These are phyloP conservation scores for Aphrocallistes beatrix DNA, from an alignment of 37 sponge, comb jelly and placozoan species.

Conservation along the genomic window DNA sequence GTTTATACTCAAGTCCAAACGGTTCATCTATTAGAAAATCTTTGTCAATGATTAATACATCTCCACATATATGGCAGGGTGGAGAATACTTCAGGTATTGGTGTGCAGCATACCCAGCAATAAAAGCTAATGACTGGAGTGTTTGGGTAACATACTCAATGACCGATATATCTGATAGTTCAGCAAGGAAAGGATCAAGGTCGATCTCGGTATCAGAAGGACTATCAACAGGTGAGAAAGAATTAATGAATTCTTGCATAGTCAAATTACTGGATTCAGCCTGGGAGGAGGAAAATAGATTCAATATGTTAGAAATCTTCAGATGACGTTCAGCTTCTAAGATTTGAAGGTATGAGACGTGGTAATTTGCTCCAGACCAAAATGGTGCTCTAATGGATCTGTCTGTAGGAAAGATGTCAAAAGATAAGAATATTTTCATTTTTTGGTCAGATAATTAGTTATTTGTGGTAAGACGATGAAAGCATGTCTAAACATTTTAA, in stretches of 20 bases:
- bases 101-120: not conserved
- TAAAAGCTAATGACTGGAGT: not conserved
- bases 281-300: not conserved
- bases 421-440: not conserved
- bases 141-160: not conserved
- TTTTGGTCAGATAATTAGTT: not conserved
- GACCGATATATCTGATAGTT: not conserved
- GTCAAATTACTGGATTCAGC: not conserved
- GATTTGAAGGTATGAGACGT: not conserved
- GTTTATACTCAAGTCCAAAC: not conserved
- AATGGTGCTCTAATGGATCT: not conserved
- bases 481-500: not conserved
- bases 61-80: not conserved
- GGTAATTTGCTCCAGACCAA: not conserved
- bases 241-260: not conserved
- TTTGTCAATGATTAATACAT: not conserved
- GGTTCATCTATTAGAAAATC: slow-evolving; percentile 13
- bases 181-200: not conserved
- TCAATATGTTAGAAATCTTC: not conserved
- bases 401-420: not conserved
- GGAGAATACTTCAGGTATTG: not conserved
- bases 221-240: not conserved
- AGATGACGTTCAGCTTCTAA: not conserved
- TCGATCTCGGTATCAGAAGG: not conserved
- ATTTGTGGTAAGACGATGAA: not conserved